Conservation (phyloP, 2,113 vertebrate genomes). For the Siniperca knerii region DNA sequence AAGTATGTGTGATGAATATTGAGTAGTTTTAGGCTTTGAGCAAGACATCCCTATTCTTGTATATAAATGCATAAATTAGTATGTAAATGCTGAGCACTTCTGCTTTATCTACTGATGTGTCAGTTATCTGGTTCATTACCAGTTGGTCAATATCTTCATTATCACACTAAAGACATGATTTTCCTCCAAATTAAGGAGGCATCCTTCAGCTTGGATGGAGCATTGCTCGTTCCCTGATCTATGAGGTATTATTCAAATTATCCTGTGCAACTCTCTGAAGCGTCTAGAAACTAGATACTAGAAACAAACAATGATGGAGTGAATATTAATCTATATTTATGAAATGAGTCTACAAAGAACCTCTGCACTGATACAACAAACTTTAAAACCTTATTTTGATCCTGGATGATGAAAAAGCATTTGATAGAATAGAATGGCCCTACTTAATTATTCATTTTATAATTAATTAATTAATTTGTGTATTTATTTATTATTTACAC, state of each 20-base stretch:
- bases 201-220: background rate
- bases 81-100: slow-evolving; percentile 41
- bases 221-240: background rate
- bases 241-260: slow-evolving; percentile 14
- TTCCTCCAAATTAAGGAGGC: slow-evolving; percentile 11
- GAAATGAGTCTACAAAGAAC: background rate
- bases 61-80: slow-evolving; percentile 50
- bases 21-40: slow-evolving; percentile 46
- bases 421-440: background rate
- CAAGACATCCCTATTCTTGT: slow-evolving; percentile 43
- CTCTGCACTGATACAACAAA: background rate
- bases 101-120: slow-evolving; percentile 30
- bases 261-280: slow-evolving; percentile 3
- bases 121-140: slow-evolving; percentile 53
- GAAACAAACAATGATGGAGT: background rate
- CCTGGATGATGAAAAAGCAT: background rate
- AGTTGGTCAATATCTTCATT: slow-evolving; percentile 53
- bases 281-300: slow-evolving; percentile 11
- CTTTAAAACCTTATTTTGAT: background rate
- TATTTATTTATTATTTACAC: background rate
- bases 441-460: background rate
- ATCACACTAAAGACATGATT: slow-evolving; percentile 41
- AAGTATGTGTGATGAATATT: slow-evolving; percentile 48
- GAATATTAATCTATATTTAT: slow-evolving; percentile 15
- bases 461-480: background rate